These are phyloP conservation scores for Actinostola sp. DNA, from an alignment of 92 coral and sea anemone genomes.

Conservation along the genomic window DNA sequence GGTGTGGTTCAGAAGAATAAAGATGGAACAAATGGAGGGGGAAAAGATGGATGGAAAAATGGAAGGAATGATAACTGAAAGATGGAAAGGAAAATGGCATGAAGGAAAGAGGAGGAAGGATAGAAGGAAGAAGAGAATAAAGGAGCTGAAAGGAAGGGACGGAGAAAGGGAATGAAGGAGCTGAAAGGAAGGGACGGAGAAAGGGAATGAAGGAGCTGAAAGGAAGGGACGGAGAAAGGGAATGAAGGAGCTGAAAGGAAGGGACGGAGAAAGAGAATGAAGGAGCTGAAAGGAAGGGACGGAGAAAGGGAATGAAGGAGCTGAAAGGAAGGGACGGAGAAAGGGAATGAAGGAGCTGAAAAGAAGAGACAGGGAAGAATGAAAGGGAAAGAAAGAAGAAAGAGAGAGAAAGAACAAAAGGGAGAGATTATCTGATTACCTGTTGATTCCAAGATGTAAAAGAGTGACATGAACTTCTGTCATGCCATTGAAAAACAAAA, in stretches of 20 bases:
- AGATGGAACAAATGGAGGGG: too few species aligned
- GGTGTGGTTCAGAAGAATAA: too few species aligned
- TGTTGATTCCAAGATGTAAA: not conserved
- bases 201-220: not conserved
- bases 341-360: not conserved
- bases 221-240: not conserved
- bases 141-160: too few species aligned
- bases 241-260: not conserved
- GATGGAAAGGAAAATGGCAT: too few species aligned
- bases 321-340: not conserved
- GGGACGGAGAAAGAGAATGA: not conserved
- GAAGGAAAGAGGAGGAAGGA: too few species aligned
- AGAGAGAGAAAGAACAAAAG: not conserved
- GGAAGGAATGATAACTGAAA: too few species aligned
- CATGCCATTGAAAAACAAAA: constrained; percentile 9
- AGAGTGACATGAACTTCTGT: not conserved
- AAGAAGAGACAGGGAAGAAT: not conserved
- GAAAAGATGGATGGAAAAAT: too few species aligned
- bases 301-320: not conserved
- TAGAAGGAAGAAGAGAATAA: too few species aligned
- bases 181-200: not conserved
- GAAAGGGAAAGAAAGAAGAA: not conserved
- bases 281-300: not conserved
- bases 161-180: too few species aligned
- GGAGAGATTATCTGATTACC: not conserved